Base-by-base conservation (phyloP, 2,113 vertebrate genomes). In the Hippocampus zosterae region DNA sequence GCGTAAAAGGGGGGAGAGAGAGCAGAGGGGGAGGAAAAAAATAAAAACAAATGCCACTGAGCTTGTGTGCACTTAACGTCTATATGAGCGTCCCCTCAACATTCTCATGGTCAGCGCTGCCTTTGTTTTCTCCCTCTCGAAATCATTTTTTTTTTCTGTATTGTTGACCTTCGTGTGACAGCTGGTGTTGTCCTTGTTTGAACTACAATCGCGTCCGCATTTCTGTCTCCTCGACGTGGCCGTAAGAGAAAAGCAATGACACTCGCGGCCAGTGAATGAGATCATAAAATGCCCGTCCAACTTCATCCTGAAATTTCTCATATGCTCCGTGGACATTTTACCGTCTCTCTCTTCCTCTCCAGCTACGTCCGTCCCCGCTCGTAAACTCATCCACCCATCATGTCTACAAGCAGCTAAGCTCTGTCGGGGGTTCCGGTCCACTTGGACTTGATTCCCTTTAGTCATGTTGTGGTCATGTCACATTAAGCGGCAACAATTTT, bases 381-480 rank as follows among this genome's bases (percentile, higher is more conserved):
- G 10, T 15, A 52, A 59, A 33, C 46, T 57, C 55, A 57, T 57
- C 42, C 10, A 27, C 52, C 15, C 37, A 5, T 68, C 66, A 33
- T 80, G 56, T 62, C 44, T 37, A 23, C 27, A 70, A 59, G 67
- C 33, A 63, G 66, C 41, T 67, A 10, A 79, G 67, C 66, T 70
- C 41, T 0, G 19, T 10, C 0, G 62, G 65, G 33, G 69, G 68
- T 63, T 81, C 70, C 0, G 10, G 25, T 78, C 71, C 71, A 74
- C 61, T 60, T 56, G 8, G 67, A 29, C 67, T 68, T 18, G 19
- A 60, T 71, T 76, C 73, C 75, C 68, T 73, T 73, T 37, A 46
- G 77, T 60, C 68, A 40, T 69, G 79, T 74, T 71, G 53, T 44
- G 67, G 69, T 77, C 56, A 46, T 69, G 72, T 75, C 29, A 23